phyloP scores from a whole-genome alignment of 1,140 invertebrate species.

The Philopotamus ludificatus region DNA sequence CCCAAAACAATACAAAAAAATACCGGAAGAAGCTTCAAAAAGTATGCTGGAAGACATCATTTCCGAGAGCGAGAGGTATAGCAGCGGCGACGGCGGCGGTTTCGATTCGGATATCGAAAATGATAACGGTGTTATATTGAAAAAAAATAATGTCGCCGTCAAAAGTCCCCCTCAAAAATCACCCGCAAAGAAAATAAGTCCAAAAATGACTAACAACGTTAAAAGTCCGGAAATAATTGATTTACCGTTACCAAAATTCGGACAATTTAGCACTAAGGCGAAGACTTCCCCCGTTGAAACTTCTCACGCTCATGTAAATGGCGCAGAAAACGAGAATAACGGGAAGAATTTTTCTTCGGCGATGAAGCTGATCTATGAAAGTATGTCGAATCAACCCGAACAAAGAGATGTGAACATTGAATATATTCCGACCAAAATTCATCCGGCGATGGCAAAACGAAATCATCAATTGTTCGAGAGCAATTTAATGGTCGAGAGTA shows the following conservation, averaged over 20 bases:
- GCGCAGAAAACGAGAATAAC: conserved; percentile 10
- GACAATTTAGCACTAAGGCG: background rate
- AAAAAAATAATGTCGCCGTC: background rate
- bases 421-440: conserved; percentile 53
- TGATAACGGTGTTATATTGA: background rate
- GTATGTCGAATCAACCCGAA: conserved; percentile 17
- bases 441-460: conserved; percentile 48
- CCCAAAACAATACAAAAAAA: conserved; percentile 25
- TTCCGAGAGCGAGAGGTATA: conserved; percentile 38
- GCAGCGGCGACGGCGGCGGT: conserved; percentile 26
- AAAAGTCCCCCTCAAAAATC: conserved; percentile 3
- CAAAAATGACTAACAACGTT: background rate
- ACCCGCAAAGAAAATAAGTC: conserved; percentile 1
- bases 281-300: background rate
- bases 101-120: conserved; percentile 4
- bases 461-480: conserved; percentile 55
- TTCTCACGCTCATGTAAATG: conserved; percentile 40
- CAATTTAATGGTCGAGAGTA: conserved; percentile 51
- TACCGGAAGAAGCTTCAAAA: background rate
- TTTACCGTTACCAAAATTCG: conserved; percentile 8
- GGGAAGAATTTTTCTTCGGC: conserved; percentile 31
- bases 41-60: conserved; percentile 37
- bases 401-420: conserved; percentile 41
- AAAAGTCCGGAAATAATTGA: background rate
- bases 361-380: conserved; percentile 33